Evolutionary conservation across 2,113 vertebrate species (phyloP).

Genomic region (Xiphophorus maculatus): DNA sequence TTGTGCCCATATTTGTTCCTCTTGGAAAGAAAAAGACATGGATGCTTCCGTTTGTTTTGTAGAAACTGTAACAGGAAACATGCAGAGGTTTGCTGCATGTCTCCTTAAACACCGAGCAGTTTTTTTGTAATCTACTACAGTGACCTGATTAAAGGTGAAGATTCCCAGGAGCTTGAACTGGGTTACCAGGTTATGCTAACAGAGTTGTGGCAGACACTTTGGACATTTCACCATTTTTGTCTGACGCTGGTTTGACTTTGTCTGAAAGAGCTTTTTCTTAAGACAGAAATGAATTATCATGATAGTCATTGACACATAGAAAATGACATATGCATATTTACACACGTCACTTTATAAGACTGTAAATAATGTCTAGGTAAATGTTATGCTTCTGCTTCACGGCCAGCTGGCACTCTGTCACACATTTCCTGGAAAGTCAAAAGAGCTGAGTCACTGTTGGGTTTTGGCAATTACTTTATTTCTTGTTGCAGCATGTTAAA

Average conservation of each 20-base stretch:
- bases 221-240: not conserved
- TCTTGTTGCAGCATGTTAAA: not conserved
- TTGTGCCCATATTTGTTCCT: too few species aligned
- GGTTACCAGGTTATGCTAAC: constrained; percentile 19
- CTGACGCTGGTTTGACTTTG: not conserved
- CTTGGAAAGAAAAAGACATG: not conserved
- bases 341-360: not conserved
- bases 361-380: not conserved
- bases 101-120: constrained; percentile 1
- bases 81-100: not conserved
- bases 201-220: constrained; percentile 1
- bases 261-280: not conserved
- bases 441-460: not conserved
- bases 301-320: not conserved
- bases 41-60: not conserved
- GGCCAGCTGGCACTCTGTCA: not conserved
- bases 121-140: constrained; percentile 19
- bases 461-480: not conserved
- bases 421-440: not conserved
- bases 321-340: not conserved
- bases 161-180: constrained; percentile 4
- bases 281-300: not conserved
- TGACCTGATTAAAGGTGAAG: constrained; percentile 25
- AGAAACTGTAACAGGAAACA: not conserved
- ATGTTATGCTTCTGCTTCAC: not conserved